These are phyloP conservation scores for Ophiothrix spiculata DNA, from an alignment of 35 echinoderm and acorn worm genomes.

Conservation along the genomic window DNA sequence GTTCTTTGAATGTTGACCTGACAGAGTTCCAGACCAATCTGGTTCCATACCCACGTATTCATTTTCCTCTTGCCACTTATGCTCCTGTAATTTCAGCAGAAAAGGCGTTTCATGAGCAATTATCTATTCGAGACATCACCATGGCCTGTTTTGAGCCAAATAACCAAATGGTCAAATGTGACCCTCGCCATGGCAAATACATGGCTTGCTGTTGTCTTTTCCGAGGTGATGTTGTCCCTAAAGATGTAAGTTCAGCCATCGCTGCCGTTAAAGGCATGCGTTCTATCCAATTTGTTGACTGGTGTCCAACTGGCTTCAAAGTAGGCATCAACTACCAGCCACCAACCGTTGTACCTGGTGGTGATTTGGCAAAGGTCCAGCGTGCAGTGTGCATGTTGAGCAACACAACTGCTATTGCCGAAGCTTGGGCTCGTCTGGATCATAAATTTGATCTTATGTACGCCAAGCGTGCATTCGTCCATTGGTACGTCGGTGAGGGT, in stretches of 20 bases:
- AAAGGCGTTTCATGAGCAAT: conserved; percentile 69
- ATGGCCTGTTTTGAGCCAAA: conserved; percentile 62
- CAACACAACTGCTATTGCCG: conserved; percentile 64
- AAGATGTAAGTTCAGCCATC: conserved; percentile 48
- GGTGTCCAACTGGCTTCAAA: conserved; percentile 83
- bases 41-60: conserved; percentile 67
- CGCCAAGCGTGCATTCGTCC: conserved; percentile 70
- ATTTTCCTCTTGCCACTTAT: conserved; percentile 71
- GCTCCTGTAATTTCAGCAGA: conserved; percentile 69
- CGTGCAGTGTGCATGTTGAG: conserved; percentile 66
- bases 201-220: conserved; percentile 46
- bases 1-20: conserved; percentile 70
- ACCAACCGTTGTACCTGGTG: conserved; percentile 49
- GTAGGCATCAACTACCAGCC: conserved; percentile 80
- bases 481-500: conserved; percentile 65
- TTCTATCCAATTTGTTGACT: conserved; percentile 75
- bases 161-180: conserved; percentile 59
- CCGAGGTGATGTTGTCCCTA: conserved; percentile 60
- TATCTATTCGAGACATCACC: conserved; percentile 58
- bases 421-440: conserved; percentile 62
- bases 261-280: conserved; percentile 47
- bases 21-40: conserved; percentile 78
- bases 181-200: conserved; percentile 65
- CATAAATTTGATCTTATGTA: conserved; percentile 79
- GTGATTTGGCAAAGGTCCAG: conserved; percentile 46